Evolutionary conservation across 2,888 invertebrate genomes (phyloP).

Genomic region (Sericinus montela): DNA sequence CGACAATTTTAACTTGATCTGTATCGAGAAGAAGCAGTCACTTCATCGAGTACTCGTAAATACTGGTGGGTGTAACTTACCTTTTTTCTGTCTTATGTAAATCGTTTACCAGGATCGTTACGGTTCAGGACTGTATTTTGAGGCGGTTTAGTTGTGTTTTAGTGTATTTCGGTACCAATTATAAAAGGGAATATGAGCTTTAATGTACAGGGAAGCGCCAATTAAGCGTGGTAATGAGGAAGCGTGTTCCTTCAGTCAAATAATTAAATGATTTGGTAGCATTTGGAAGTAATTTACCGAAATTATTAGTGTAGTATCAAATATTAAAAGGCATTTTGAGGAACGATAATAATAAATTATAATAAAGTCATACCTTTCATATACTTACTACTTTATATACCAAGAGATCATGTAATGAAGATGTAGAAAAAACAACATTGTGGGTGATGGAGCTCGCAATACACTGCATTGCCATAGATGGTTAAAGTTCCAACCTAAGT

Average conservation of each 20-base stretch:
- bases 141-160: constrained; percentile 35
- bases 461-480: too few relatives aligned
- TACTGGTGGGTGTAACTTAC: constrained; percentile 15
- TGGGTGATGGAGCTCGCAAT: too few relatives aligned
- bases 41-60: constrained; percentile 11
- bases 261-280: constrained; percentile 9
- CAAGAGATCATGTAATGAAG: too few relatives aligned
- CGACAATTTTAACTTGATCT: constrained; percentile 31
- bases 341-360: too few relatives aligned
- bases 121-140: constrained; percentile 40
- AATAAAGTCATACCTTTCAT: too few relatives aligned
- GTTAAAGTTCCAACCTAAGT: too few relatives aligned
- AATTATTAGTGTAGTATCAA: background rate
- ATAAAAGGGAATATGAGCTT: constrained; percentile 39
- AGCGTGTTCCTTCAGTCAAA: constrained; percentile 9
- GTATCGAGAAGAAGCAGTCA: background rate
- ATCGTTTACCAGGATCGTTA: constrained; percentile 48
- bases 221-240: constrained; percentile 32
- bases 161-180: constrained; percentile 52
- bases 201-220: constrained; percentile 31
- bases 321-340: too few relatives aligned
- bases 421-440: too few relatives aligned
- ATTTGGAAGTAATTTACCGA: constrained; percentile 3
- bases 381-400: too few relatives aligned
- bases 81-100: constrained; percentile 34